phyloP scores from a whole-genome alignment of 2,797 vertebrate species.

The Lepus oiostolus region DNA sequence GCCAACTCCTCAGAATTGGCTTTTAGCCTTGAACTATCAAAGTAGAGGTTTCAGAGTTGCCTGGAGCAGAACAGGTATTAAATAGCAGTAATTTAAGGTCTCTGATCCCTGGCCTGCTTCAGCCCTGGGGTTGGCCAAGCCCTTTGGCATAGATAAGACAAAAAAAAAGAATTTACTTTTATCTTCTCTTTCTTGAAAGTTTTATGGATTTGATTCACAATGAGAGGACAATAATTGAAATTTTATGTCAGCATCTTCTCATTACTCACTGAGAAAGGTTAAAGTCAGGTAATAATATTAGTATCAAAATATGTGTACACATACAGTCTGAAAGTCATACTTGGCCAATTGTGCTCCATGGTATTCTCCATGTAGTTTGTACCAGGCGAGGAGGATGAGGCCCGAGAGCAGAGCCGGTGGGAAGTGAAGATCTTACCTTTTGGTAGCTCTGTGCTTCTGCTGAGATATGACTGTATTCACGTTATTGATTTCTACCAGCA shows the following conservation, averaged over 20 bases:
- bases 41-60: constrained; percentile 73
- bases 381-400: neutral
- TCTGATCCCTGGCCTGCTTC: constrained; percentile 54
- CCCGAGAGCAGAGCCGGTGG: neutral
- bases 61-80: constrained; percentile 72
- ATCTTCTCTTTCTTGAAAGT: constrained; percentile 68
- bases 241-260: constrained; percentile 57
- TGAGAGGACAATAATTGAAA: constrained; percentile 63
- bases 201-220: constrained; percentile 70
- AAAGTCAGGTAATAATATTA: constrained; percentile 56
- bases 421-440: neutral
- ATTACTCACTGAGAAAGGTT: constrained; percentile 64
- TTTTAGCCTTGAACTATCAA: constrained; percentile 80
- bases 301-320: constrained; percentile 64
- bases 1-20: constrained; percentile 66
- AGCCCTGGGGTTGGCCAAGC: constrained; percentile 53
- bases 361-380: constrained; percentile 19
- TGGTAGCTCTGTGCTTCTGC: neutral
- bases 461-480: constrained; percentile 10
- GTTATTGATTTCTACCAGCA: constrained; percentile 27
- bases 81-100: constrained; percentile 70
- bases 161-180: constrained; percentile 61
- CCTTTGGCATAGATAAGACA: constrained; percentile 67
- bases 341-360: neutral
- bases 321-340: neutral